A percentile compares a stretch with the other conserved stretches of the same genome.
These are phyloP conservation scores for Dasypogon diadema DNA, from an alignment of 2,888 invertebrate species.

Conservation along the genomic window DNA sequence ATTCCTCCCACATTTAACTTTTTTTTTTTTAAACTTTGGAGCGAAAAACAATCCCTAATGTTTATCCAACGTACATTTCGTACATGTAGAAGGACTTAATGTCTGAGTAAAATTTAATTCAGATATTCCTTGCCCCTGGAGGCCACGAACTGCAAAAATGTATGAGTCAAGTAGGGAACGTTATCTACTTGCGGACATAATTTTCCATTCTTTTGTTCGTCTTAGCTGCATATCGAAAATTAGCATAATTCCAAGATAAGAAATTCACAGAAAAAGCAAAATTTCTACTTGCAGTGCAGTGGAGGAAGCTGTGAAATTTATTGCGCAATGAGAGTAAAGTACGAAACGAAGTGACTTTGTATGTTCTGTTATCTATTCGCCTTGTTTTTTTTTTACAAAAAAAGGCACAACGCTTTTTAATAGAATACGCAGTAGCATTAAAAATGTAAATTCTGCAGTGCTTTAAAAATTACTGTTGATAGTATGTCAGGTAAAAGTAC, in stretches of 20 bases:
- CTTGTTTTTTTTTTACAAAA: too few species aligned
- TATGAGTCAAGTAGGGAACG: constrained; percentile 30
- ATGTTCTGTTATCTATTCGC: too few species aligned
- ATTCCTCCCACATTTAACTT: neutral
- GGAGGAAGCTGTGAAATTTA: constrained; percentile 20
- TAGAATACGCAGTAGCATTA: too few species aligned
- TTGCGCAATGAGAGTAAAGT: constrained; percentile 26
- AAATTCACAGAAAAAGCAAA: constrained; percentile 29
- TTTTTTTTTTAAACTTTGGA: too few species aligned
- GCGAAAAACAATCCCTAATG: neutral
- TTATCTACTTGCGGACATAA: constrained; percentile 32
- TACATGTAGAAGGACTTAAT: neutral
- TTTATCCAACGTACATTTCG: neutral
- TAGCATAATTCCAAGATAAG: constrained; percentile 44
- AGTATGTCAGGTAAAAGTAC: too few species aligned
- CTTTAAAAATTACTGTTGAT: too few species aligned
- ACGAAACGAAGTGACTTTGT: neutral
- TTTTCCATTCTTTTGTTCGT: constrained; percentile 27
- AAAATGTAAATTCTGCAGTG: too few species aligned
- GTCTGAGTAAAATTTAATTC: constrained; percentile 25
- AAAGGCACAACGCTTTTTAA: too few species aligned
- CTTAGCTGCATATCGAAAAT: constrained; percentile 41
- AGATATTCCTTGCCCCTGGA: constrained; percentile 27
- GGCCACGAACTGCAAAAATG: constrained; percentile 31
- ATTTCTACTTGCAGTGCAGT: constrained; percentile 37